Base-by-base conservation (phyloP, 2,113 vertebrate species). In the Perca fluviatilis region DNA sequence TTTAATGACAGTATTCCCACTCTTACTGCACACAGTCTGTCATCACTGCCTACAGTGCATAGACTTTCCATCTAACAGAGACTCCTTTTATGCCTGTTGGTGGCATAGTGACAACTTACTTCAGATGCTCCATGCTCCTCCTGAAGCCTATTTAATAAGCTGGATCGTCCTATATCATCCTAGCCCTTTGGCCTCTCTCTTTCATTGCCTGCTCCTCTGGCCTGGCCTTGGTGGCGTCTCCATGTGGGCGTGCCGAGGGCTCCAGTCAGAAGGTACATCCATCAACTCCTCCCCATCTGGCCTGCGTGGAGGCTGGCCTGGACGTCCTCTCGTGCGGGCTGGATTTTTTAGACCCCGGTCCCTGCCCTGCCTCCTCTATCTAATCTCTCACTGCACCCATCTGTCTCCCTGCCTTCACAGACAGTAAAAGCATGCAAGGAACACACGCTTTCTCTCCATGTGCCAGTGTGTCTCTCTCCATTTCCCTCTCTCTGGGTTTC, bases 71-170 rank as follows among this genome's bases (percentile, higher is more conserved):
- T 91, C 82, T 61, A 83, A 86, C 85, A 36, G 80, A 69, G 66
- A 23, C 76, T 85, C 66, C 80, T 92, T 89, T 90, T 71, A 89
- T 89, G 89, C 86, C 88, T 86, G 77, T 88, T 86, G 89, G 91
- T 92, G 89, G 85, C 88, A 80, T 87, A 85, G 83, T 91, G 90
- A 93, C 92, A 91, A 88, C 91, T 93, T 91, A 92, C 88, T 91
- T 88, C 89, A 87, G 88, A 93, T 87, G 82, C 88, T 90, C 83
- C 73, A 30, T 83, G 85, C 86, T 83, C 72, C 87, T 93, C 89
- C 92, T 90, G 89, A 92, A 90, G 90, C 90, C 91, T 88, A 89
- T 93, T 94, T 94, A 95, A 95, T 94, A 93, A 90, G 84, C 86
- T 90, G 91, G 85, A 90, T 93, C 90, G 88, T 92, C 84, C 89